Base-by-base conservation (phyloP, 2,888 invertebrate genomes). In the Drosophila parthenogenetica region DNA sequence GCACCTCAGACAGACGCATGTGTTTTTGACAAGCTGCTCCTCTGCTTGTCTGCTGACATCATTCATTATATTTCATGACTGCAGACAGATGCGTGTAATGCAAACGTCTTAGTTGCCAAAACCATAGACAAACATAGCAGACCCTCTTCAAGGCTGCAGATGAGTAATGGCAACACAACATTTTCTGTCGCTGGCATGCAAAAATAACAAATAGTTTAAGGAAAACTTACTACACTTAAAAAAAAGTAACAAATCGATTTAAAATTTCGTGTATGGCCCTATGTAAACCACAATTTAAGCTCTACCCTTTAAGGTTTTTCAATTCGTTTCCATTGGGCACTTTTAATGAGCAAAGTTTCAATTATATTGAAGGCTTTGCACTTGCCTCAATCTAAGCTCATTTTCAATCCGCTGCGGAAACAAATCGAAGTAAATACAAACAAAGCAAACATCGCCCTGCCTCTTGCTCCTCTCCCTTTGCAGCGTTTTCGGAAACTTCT, bases 311-410 rank as follows among this genome's bases (percentile, higher is more conserved):
- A 50, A 57, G n/a, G 42, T 25, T 32, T 58, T 39, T 22, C n/a
- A 11, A 40, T 39, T 16, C 25, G 43, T 22, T 55, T 16, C 32
- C 39, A 40, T 57, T 48, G 57, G 35, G 35, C 57, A 62, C 57
- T 77, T 80, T 82, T 83, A 85, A 83, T 83, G 82, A 81, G 82
- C 58, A 83, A 85, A 85, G 83, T 83, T 83, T 85, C 85, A 83
- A 83, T 85, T 82, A 85, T 77, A 77, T 82, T 57, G 78, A 78
- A 71, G 82, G 82, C 78, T 72, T 73, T 78, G 58, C 76, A 79
- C 65, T 73, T 50, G 61, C 65, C 69, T 54, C 62, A 48, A 66
- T 48, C 49, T 62, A 66, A 64, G 73, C 53, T 54, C 16, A 25
- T 22, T 49, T 22, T 55, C 54, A 69, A 78, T 64, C 80, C 77